Conservation (phyloP, 2,797 vertebrate species). For the Spatula clypeata region DNA sequence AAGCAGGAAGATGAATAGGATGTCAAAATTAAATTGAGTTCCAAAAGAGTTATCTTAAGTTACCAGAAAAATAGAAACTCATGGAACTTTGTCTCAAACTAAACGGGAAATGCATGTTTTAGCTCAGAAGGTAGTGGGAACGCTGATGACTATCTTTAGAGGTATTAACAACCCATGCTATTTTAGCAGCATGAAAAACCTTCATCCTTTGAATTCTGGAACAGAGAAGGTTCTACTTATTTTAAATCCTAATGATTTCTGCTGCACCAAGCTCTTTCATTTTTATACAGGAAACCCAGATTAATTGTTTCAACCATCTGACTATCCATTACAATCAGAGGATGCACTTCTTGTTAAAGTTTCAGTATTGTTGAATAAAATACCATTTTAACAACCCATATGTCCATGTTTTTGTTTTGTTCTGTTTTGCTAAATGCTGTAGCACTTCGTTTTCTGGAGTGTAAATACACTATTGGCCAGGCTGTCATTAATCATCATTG, state of each 20-base stretch:
- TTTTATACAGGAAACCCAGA: conserved; percentile 55
- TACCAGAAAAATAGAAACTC: conserved; percentile 61
- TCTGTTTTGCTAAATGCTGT: conserved; percentile 52
- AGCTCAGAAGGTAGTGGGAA: conserved; percentile 7
- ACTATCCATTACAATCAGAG: conserved; percentile 71
- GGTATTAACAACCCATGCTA: conserved; percentile 39
- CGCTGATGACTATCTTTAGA: conserved; percentile 36
- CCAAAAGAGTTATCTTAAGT: conserved; percentile 76
- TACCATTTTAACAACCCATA: conserved; percentile 68
- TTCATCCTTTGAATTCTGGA: conserved; percentile 31
- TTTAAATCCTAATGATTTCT: conserved; percentile 71
- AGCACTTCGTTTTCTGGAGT: conserved; percentile 36
- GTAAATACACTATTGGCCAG: conserved; percentile 35
- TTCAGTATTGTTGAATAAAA: conserved; percentile 62
- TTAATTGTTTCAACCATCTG: conserved; percentile 77
- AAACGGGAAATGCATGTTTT: conserved; percentile 12
- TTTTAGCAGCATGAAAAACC: conserved; percentile 70
- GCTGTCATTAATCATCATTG: conserved; percentile 49
- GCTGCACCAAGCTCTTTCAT: conserved; percentile 50
- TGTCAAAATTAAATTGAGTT: conserved; percentile 86
- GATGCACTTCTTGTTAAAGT: conserved; percentile 62
- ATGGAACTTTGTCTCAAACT: conserved; percentile 64
- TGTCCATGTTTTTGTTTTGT: conserved; percentile 59
- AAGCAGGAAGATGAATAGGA: conserved; percentile 84
- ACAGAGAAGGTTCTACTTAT: conserved; percentile 48